Evolutionary conservation across 2,888 invertebrate genomes (phyloP), one percentile per base, ranked within the genome.

Genomic region (Oligia fasciuncula): DNA sequence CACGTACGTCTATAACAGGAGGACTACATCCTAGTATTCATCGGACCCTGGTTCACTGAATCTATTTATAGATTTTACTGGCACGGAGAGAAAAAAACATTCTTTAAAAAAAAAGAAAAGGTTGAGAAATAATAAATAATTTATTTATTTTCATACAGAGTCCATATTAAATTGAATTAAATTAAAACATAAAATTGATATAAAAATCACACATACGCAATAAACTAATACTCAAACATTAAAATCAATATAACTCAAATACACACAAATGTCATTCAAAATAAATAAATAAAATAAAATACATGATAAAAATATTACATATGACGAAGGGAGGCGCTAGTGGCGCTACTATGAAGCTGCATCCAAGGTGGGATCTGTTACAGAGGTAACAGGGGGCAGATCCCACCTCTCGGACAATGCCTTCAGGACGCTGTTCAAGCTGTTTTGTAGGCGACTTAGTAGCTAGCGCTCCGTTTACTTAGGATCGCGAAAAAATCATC

Each of bases 1-100:
- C 35, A 35, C 35, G 4, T 35, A 19, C 4, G 35, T n/a, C 11
- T 2, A 60, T 6, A 17, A 35, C 51, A 51, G 51, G 49, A 51
- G 14, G 51, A 51, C 54, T 6, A 54, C 54, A 19, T 19, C 54
- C 70, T 60, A 17, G 23, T 49, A 17, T 70, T 76, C 17, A 60
- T 70, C n/a, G 8, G 13, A 46, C 70, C 75, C 75, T 76, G 60
- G 71, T 76, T 6, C 17, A 13, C 13, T 29, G 60, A 70, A 70
- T 62, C 17, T 70, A 76, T 70, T 70, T 49, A 49, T 35, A 60
- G n/a, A 46, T 35, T 70, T 13, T 4, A 46, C 5, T 54, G 29
- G 13, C 29, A 54, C 23, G 35, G 4, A 19, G 13, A 51, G 17
- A 11, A 43, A 46, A 2, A 49, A 49, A 13, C 11, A 46, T 11